Conservation (phyloP, 2,797 vertebrate genomes). For the Darevskia nairensis region DNA sequence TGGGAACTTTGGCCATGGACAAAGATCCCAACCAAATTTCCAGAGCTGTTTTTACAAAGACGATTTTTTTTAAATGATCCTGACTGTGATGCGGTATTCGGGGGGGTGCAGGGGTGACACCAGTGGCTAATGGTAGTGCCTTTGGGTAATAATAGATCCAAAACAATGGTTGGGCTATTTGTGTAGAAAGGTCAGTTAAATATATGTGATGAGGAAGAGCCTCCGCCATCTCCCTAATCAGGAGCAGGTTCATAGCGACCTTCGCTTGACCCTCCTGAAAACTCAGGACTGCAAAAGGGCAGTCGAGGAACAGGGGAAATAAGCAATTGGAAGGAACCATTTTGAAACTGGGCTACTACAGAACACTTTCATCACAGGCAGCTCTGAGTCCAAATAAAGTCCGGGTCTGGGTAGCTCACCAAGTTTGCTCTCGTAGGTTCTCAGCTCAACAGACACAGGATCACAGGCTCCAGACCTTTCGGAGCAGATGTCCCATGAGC, state of each 20-base stretch:
- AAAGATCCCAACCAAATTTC: background rate
- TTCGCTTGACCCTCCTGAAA: background rate
- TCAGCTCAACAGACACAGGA: background rate
- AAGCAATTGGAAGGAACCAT: too few relatives aligned
- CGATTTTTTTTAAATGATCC: too few relatives aligned
- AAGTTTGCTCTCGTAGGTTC: background rate
- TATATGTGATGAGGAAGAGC: background rate
- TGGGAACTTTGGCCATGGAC: too few relatives aligned
- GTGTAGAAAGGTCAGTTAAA: background rate
- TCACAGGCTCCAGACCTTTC: too few relatives aligned
- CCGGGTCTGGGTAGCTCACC: background rate
- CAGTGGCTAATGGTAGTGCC: background rate
- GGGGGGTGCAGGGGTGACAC: too few relatives aligned
- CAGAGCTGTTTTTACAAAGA: background rate
- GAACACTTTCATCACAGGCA: background rate
- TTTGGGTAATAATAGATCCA: background rate
- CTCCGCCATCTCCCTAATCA: background rate
- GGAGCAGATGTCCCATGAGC: too few relatives aligned
- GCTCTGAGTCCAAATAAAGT: background rate
- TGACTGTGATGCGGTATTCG: too few relatives aligned
- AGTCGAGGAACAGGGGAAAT: too few relatives aligned
- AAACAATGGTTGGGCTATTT: background rate
- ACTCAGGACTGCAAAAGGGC: background rate
- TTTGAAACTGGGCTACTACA: too few relatives aligned
- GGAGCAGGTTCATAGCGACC: background rate